Percentiles rank a stretch among this genome's conserved stretches.
Evolutionary conservation across 2,113 vertebrate species (phyloP).

Genomic region (Carollia perspicillata): DNA sequence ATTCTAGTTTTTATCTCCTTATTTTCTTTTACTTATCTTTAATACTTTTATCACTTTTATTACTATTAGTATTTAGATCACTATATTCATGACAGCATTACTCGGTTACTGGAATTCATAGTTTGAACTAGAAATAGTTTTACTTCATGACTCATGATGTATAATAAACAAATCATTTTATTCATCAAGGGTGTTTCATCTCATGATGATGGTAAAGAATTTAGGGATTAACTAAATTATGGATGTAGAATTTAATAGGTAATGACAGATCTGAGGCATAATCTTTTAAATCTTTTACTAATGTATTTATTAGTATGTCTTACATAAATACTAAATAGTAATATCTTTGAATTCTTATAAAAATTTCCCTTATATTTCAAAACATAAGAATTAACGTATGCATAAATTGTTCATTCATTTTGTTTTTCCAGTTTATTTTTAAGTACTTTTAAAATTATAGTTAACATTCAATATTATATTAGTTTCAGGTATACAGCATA

Average conservation of each 20-base stretch:
- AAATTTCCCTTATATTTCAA: conserved; percentile 20
- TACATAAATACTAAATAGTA: neutral
- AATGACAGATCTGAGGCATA: conserved; percentile 8
- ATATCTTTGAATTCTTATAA: neutral
- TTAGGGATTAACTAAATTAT: conserved; percentile 60
- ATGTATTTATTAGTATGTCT: neutral
- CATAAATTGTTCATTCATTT: neutral
- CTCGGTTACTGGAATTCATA: neutral
- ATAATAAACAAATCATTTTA: conserved; percentile 41
- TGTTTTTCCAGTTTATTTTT: neutral
- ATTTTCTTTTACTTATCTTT: neutral
- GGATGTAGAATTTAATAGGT: conserved; percentile 22
- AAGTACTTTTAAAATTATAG: neutral
- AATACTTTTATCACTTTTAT: neutral
- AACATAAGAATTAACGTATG: neutral
- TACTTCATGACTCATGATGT: conserved; percentile 57
- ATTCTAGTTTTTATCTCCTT: neutral
- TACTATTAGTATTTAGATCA: neutral
- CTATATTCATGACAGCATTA: neutral
- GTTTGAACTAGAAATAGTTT: conserved; percentile 38
- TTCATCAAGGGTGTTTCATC: conserved; percentile 55
- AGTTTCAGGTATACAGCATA: neutral
- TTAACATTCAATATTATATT: neutral
- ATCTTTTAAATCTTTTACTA: conserved; percentile 40
- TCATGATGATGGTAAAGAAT: conserved; percentile 26